A percentile compares a stretch with the other conserved stretches of the same genome.
phyloP scores from a whole-genome alignment of 2,888 invertebrate genomes.

The Micoletzkya japonica region DNA sequence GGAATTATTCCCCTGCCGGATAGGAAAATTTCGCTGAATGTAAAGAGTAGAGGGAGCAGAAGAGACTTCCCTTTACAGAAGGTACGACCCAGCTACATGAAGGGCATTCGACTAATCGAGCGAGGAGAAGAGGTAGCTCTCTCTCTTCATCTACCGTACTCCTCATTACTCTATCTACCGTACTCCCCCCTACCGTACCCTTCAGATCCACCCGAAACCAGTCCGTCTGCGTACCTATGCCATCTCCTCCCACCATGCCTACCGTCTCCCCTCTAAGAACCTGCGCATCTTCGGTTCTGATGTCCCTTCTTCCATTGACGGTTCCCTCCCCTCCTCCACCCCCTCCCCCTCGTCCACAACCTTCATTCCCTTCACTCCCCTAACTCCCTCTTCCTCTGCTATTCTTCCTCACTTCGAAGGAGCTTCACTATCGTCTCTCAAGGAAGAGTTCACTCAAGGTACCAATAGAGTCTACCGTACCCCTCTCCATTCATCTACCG shows the following conservation, averaged over 20 bases:
- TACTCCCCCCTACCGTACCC: background rate
- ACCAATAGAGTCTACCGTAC: too few species aligned
- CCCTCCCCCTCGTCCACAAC: too few species aligned
- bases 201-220: conserved; percentile 18
- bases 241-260: conserved; percentile 4
- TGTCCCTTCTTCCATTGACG: too few species aligned
- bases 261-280: conserved; percentile 4
- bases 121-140: conserved; percentile 17
- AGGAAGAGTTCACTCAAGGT: too few species aligned
- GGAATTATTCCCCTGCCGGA: too few species aligned
- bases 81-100: conserved; percentile 10
- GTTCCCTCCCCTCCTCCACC: too few species aligned
- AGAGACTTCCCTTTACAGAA: background rate
- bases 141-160: background rate
- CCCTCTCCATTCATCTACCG: background rate
- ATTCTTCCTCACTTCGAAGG: too few species aligned
- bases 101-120: conserved; percentile 13
- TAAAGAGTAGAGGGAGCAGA: background rate
- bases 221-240: conserved; percentile 14
- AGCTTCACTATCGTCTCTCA: too few species aligned
- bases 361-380: too few species aligned
- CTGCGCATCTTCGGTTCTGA: conserved; percentile 10
- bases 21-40: background rate
- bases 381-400: too few species aligned
- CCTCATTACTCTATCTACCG: background rate